A percentile compares a stretch with the other conserved stretches of the same genome.
Conservation (phyloP, 2,797 vertebrate species). For the Dallia pectoralis region DNA sequence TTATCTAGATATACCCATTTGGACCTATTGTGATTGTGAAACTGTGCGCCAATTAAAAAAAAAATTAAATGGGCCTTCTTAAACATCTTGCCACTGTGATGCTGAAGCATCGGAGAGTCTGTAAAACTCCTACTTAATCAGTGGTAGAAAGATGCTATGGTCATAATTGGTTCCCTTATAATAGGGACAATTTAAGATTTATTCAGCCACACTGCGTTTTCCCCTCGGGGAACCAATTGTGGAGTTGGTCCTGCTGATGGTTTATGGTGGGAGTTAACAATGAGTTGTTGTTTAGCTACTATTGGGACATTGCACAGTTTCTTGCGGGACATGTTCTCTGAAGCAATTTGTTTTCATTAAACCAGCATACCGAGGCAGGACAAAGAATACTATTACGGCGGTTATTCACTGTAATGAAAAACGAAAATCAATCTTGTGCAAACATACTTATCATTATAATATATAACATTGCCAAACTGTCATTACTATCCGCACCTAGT, state of each 20-base stretch:
- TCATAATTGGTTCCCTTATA: slow-evolving; percentile 2
- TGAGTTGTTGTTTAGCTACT: slow-evolving; percentile 5
- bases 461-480: slow-evolving; percentile 36
- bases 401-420: slow-evolving; percentile 25
- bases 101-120: neutral
- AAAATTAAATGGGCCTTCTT: slow-evolving; percentile 24
- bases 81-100: slow-evolving; percentile 2
- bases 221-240: neutral
- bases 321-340: slow-evolving; percentile 4
- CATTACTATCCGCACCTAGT: slow-evolving; percentile 45
- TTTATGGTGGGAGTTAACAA: slow-evolving; percentile 9
- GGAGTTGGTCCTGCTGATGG: slow-evolving; percentile 5
- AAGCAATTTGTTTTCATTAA: neutral
- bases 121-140: neutral
- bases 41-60: slow-evolving; percentile 28
- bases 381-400: slow-evolving; percentile 28
- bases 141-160: neutral
- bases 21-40: slow-evolving; percentile 28
- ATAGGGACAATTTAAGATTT: slow-evolving; percentile 6
- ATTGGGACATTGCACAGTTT: slow-evolving; percentile 19
- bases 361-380: slow-evolving; percentile 23
- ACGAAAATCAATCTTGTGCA: slow-evolving; percentile 31
- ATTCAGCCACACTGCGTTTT: neutral
- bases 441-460: slow-evolving; percentile 33
- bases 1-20: slow-evolving; percentile 52